A percentile compares a stretch with the other conserved stretches of the same genome.
Conservation (phyloP, 2,113 vertebrate genomes). For the Empidonax alnorum region DNA sequence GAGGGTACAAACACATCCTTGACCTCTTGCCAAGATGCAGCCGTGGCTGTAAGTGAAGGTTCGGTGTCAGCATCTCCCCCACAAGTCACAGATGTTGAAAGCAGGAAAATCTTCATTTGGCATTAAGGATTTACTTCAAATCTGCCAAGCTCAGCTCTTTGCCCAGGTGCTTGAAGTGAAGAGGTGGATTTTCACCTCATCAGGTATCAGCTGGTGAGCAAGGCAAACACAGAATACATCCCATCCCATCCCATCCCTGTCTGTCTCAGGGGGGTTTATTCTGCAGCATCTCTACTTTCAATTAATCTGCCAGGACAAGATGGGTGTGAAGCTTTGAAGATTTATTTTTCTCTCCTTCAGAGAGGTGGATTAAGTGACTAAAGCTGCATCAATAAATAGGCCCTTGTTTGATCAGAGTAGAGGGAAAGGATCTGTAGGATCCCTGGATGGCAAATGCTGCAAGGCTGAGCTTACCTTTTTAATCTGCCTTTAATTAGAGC, state of each 20-base stretch:
- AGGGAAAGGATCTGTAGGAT: not conserved
- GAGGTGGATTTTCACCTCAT: not conserved
- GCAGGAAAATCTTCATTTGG: not conserved
- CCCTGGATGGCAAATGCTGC: not conserved
- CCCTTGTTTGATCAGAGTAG: not conserved
- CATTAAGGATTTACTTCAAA: not conserved
- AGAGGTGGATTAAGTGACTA: conserved; percentile 22
- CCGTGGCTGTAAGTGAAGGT: not conserved
- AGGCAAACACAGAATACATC: not conserved
- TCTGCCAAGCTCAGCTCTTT: not conserved
- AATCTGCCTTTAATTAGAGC: conserved; percentile 10
- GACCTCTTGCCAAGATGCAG: not conserved
- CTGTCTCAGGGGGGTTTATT: not conserved
- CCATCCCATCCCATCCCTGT: not conserved
- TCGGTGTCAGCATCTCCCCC: not conserved
- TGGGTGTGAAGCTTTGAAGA: not conserved
- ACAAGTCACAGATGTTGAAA: not conserved
- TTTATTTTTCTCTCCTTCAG: not conserved
- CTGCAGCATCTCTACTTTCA: not conserved
- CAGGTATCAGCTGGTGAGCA: not conserved
- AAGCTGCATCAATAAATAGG: conserved; percentile 16
- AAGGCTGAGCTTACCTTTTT: not conserved
- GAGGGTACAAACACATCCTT: not conserved
- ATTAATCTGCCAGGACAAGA: not conserved
- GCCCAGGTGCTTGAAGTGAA: not conserved